phyloP scores from a whole-genome alignment of 2,797 vertebrate species.

The Garrulus glandarius region DNA sequence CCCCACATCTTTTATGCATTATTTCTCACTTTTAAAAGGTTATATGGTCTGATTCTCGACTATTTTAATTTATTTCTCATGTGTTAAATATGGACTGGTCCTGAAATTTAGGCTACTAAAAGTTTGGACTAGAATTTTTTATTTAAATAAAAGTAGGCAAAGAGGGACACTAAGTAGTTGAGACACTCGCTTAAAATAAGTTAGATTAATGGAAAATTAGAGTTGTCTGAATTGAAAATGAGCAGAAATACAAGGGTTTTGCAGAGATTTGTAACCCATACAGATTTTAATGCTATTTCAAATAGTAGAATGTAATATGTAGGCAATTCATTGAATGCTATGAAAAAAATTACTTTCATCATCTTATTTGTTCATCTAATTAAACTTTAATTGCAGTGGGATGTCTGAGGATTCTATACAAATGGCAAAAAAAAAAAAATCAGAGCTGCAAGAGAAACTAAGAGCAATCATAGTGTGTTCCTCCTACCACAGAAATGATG shows the following conservation, averaged over 20 bases:
- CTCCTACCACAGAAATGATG: not conserved
- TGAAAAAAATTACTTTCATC: not conserved
- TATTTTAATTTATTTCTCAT: not conserved
- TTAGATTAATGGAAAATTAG: not conserved
- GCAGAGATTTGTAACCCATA: not conserved
- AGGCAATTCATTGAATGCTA: not conserved
- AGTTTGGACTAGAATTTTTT: not conserved
- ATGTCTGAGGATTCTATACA: not conserved
- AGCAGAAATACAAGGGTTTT: not conserved
- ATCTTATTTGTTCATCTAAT: slow-evolving; percentile 11
- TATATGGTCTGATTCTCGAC: not conserved
- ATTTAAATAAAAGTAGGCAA: not conserved
- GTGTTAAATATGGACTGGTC: not conserved
- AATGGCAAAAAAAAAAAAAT: slow-evolving; percentile 50
- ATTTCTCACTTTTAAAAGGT: not conserved
- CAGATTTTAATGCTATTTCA: not conserved
- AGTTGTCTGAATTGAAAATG: not conserved
- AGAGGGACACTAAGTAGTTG: not conserved
- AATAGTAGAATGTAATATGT: not conserved
- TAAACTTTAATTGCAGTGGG: not conserved
- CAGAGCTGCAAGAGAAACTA: not conserved
- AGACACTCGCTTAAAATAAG: not conserved
- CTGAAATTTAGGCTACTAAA: not conserved
- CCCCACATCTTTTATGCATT: not conserved
- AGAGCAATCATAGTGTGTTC: slow-evolving; percentile 3